Base-by-base conservation (phyloP, 2,113 vertebrate genomes). In the Tachysurus fulvidraco region DNA sequence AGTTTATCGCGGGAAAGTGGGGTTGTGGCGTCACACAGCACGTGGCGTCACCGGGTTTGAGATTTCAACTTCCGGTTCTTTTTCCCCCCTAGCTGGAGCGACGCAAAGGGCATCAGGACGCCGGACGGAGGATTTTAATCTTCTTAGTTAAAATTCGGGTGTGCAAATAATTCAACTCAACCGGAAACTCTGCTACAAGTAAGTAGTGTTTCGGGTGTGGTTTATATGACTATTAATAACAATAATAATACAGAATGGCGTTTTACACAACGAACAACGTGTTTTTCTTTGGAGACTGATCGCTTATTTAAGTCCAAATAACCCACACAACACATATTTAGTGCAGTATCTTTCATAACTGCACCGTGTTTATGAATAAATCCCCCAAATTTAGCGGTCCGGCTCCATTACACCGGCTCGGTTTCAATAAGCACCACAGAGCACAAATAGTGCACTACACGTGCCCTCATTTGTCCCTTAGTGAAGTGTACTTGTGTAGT, bases 61-160 rank as follows among this genome's bases (percentile, higher is more conserved):
- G 41, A 86, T 69, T 57, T 62, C n/a, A 16, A 74, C 81, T 73
- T 80, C 59, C 80, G 55, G 89, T 85, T 78, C 54, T 52, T 54
- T 74, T 93, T 92, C 89, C 84, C 84, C 59, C 84, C 85, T 83
- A 73, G 91, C 91, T 90, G 88, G 91, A 91, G 8, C 91, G 92
- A 89, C 60, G 83, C 83, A 92, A 92, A 94, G 94, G 92, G 74
- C 84, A 81, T 30, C 91, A 83, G 81, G 87, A 84, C 89, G 52
- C 85, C 85, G 50, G 69, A 87, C 36, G 83, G 85, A 91, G 55
- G 30, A 41, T 81, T 81, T 80, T 81, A 60, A 23, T 60, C 55
- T 1, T 74, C 28, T 60, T 83, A 82, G 79, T 84, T 17, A 3
- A 52, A 71, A 30, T 60, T 60, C 60, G 12, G 65, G 73, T 73